These are phyloP conservation scores for Betta splendens DNA, from an alignment of 2,797 vertebrate genomes.

Conservation along the genomic window DNA sequence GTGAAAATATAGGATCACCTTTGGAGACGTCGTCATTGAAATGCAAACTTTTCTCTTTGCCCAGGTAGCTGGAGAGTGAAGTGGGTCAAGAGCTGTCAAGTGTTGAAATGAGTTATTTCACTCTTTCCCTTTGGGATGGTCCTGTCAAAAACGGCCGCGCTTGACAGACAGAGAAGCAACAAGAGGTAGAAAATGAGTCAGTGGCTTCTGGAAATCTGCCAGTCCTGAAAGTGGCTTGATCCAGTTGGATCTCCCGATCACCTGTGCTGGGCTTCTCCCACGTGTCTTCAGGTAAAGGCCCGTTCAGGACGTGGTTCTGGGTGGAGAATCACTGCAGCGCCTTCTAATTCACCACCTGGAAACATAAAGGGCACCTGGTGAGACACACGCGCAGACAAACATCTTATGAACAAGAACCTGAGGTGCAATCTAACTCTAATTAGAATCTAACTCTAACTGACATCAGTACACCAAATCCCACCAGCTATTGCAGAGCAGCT, in stretches of 20 bases:
- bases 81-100: conserved; percentile 46
- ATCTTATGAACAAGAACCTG: conserved; percentile 7
- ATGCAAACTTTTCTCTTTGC: conserved; percentile 38
- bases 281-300: conserved; percentile 21
- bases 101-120: conserved; percentile 22
- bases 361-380: conserved; percentile 42
- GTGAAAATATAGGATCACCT: conserved; percentile 45
- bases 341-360: conserved; percentile 49
- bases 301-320: conserved; percentile 7
- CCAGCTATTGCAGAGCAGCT: not conserved
- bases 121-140: conserved; percentile 19
- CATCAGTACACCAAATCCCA: conserved; percentile 2
- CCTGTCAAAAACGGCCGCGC: conserved; percentile 8
- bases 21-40: conserved; percentile 37
- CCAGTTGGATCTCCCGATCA: conserved; percentile 14
- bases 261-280: conserved; percentile 11
- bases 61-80: conserved; percentile 34
- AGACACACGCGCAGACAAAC: conserved; percentile 21
- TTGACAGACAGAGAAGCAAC: conserved; percentile 29
- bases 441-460: too few species aligned
- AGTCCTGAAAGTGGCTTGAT: conserved; percentile 28
- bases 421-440: not conserved
- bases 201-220: conserved; percentile 12
- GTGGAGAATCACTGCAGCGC: conserved; percentile 9
- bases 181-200: conserved; percentile 37